These are phyloP conservation scores for Channa maculata DNA, from an alignment of 2,113 vertebrate species.

Conservation along the genomic window DNA sequence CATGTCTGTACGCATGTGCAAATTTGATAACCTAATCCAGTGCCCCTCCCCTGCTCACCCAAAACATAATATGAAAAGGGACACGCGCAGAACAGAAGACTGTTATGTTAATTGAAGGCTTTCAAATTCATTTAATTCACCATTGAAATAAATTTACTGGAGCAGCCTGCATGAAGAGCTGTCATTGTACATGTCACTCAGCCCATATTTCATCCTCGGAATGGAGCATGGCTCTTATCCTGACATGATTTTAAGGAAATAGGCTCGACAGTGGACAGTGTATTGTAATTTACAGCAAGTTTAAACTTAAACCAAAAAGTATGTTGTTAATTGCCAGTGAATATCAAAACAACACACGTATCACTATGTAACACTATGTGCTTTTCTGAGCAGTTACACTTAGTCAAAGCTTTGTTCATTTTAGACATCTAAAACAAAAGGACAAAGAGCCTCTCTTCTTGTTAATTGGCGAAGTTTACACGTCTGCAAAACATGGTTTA, in stretches of 20 bases:
- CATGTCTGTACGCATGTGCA: background rate
- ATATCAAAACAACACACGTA: background rate
- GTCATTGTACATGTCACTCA: slow-evolving; percentile 63
- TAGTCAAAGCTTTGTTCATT: too few relatives aligned
- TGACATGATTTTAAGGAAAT: slow-evolving; percentile 25
- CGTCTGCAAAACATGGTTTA: too few relatives aligned
- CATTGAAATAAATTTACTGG: slow-evolving; percentile 67
- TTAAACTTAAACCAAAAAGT: background rate
- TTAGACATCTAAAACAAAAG: too few relatives aligned
- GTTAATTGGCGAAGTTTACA: too few relatives aligned
- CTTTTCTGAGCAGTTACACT: too few relatives aligned
- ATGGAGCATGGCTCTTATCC: slow-evolving; percentile 22
- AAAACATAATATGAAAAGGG: slow-evolving; percentile 48
- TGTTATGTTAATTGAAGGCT: slow-evolving; percentile 62
- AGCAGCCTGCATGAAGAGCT: slow-evolving; percentile 68
- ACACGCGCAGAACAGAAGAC: slow-evolving; percentile 57
- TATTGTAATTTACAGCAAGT: slow-evolving; percentile 17
- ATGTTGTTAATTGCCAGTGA: background rate
- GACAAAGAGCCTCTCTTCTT: too few relatives aligned
- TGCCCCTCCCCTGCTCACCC: background rate
- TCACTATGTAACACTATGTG: too few relatives aligned
- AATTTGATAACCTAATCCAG: background rate
- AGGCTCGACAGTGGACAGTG: background rate
- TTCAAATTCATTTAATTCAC: slow-evolving; percentile 70
- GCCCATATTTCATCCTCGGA: slow-evolving; percentile 35